Evolutionary conservation across 2,113 vertebrate species (phyloP), one percentile per base, ranked within the genome.

Genomic region (Mirza zaza): DNA sequence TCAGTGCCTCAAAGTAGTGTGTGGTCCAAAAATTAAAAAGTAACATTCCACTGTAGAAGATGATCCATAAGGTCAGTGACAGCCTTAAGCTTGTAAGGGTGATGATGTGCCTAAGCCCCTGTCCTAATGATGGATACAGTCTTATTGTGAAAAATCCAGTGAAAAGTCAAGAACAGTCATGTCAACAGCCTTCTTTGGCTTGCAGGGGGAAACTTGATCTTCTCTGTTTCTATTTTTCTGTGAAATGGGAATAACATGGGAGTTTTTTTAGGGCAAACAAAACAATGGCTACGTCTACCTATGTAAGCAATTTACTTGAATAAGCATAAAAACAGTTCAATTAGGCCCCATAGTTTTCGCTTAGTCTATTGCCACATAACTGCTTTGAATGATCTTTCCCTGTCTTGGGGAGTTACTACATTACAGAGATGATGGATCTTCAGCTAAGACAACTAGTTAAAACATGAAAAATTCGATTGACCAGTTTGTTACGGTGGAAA

Each of bases 161-260:
- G 36, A 48, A 71, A 92, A 73, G 45, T 67, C 61, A 90, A 77
- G n/a, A 91, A 71, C 13, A 63, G 29, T 86, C 42, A 61, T 82
- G 84, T 68, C 73, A 70, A 76, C 34, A 95, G 61, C 82, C 32
- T 59, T 63, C 79, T 88, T 96, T 87, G 81, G 50, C 50, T 95
- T 25, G 2, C 52, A 8, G 59, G 52, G 34, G 29, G 45, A 75
- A 84, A 76, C 17, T 13, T 36, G 15, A 82, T 90, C 57, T 91
- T 68, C 32, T 91, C 83, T 84, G 45, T 85, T 80, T 87, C 57
- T 42, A 9, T 68, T 90, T 87, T 96, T 96, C 95, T 91, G 65
- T 94, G 80, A 92, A 96, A 94, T 87, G 91, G 90, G 92, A 86
- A 89, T 89, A 91, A 86, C 25, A 82, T 0, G 12, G 61, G 17